Evolutionary conservation across 2,113 vertebrate species (phyloP).

Genomic region (Herpetotheres cachinnans): DNA sequence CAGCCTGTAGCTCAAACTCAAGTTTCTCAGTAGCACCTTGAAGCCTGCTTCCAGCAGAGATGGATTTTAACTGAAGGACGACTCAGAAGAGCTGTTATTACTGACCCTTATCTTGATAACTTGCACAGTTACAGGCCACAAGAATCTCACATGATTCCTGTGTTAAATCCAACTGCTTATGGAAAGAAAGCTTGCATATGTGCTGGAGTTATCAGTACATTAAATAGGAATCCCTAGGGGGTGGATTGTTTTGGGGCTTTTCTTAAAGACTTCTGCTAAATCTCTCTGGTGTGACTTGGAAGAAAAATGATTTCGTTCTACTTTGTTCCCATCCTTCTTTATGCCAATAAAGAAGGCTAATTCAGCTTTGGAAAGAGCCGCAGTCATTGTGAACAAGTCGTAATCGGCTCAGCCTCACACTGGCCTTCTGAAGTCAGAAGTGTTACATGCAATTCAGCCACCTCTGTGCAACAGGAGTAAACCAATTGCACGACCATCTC

Average conservation of each 20-base stretch:
- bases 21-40: background rate
- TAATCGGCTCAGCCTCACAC: background rate
- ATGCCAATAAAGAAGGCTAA: background rate
- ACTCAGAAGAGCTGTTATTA: background rate
- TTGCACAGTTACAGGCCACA: background rate
- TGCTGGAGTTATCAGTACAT: background rate
- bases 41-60: background rate
- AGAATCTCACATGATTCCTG: background rate
- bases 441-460: too few relatives aligned
- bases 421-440: background rate
- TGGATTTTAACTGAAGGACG: background rate
- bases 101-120: background rate
- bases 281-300: background rate
- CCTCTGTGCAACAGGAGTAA: too few relatives aligned
- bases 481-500: background rate
- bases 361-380: background rate
- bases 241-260: background rate
- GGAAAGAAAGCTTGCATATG: background rate
- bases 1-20: background rate
- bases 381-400: too few relatives aligned
- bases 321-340: background rate
- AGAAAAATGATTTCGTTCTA: background rate
- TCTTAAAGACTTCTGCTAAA: background rate
- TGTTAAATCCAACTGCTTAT: background rate
- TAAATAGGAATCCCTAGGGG: background rate